Evolutionary conservation across 2,797 vertebrate genomes (phyloP).

Genomic region (Sebastes hubbsi): DNA sequence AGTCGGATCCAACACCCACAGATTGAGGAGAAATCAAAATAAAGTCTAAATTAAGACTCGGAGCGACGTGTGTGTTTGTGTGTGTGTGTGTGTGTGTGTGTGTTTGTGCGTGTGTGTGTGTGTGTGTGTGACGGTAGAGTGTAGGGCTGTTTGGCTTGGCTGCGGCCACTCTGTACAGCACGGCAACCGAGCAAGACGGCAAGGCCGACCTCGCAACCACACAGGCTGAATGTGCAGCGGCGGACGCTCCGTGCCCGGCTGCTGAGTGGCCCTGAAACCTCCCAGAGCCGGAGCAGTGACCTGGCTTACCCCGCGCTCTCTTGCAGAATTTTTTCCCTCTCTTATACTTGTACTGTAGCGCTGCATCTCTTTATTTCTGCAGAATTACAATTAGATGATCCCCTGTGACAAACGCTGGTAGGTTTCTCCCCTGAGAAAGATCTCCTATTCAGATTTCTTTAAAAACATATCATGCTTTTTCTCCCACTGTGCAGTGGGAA

Average conservation of each 20-base stretch:
- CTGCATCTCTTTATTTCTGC: conserved; percentile 19
- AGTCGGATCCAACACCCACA: conserved; percentile 58
- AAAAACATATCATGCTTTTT: not conserved
- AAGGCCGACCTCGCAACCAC: conserved; percentile 71
- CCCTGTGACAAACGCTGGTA: conserved; percentile 11
- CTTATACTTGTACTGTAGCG: not conserved
- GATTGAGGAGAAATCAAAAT: conserved; percentile 71
- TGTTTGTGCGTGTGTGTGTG: conserved; percentile 4
- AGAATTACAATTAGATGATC: conserved; percentile 32
- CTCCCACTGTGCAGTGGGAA: conserved; percentile 10
- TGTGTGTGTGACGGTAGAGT: conserved; percentile 23
- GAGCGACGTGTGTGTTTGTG: not conserved
- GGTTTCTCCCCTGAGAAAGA: not conserved
- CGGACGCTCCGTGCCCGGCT: conserved; percentile 32
- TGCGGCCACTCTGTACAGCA: conserved; percentile 36
- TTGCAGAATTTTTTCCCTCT: conserved; percentile 28
- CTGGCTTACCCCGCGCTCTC: conserved; percentile 17
- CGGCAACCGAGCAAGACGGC: conserved; percentile 63
- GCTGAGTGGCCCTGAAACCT: conserved; percentile 51
- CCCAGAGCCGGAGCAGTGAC: conserved; percentile 26
- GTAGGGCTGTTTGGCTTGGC: conserved; percentile 79
- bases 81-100: conserved; percentile 18
- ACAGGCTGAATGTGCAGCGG: conserved; percentile 68
- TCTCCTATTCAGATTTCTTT: not conserved
- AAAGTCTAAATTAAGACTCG: conserved; percentile 69